Base-by-base conservation (phyloP, 2,113 vertebrate genomes). In the Ptilonorhynchus violaceus region DNA sequence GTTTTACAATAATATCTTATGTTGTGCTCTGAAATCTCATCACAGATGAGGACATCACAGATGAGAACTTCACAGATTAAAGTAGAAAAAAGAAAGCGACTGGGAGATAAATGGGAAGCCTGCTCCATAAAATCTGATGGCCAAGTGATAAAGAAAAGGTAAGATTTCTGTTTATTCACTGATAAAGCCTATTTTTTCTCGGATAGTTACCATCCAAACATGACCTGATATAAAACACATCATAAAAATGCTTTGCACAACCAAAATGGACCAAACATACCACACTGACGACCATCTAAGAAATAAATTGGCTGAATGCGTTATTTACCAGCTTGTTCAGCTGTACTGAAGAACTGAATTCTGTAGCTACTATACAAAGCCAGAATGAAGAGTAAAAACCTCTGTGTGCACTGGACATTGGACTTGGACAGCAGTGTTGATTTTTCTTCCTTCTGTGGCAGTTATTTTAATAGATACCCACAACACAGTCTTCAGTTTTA, bases 101-200 rank as follows among this genome's bases (percentile, higher is more conserved):
- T 7, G 62, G 30, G 59, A 70, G 47, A 55, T 24, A 72, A 93
- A 88, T 25, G 39, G 56, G 69, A 91, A 85, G 73, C 46, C 50
- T 73, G 15, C 39, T 53, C 39, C 2, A 2, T 64, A 66, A 92
- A 88, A 70, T 67, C 27, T 75, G 37, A 24, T 13, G 20, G 52
- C 41, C 63, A 49, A 5, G 3, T 33, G 80, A 92, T n/a, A 81
- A 95, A 94, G 50, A 94, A 91, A 90, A 96, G 53, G 89, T 93
- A 93, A 95, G 85, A 72, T 30, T 87, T 64, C 67, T 46, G 19
- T 62, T 93, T 88, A 66, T 67, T 80, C 35, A 35, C 35, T n/a
- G 39, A 42, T 49, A 89, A 88, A 70, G 28, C 27, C 44, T 44
- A 44, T 47, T 88, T 91, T 76, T 79, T 55, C 74, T 93, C 52